A percentile compares a stretch with the other conserved stretches of the same genome.
Conservation (phyloP, 2,888 invertebrate genomes). For the Caenorhabditis angaria region DNA sequence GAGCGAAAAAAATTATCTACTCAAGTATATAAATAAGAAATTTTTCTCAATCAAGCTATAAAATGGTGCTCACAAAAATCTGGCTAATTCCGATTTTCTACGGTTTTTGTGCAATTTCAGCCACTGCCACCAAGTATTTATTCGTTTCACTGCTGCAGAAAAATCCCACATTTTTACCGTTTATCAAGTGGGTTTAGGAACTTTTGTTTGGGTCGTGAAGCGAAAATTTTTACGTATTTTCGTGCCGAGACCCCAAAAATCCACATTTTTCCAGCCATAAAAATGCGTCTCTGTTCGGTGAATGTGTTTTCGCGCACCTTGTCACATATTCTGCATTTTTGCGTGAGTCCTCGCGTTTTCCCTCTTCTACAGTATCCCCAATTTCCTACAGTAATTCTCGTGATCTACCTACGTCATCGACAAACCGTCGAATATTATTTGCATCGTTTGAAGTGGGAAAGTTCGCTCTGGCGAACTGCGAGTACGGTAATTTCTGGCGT, state of each 20-base stretch:
- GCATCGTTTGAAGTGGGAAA: constrained; percentile 51
- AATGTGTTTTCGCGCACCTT: constrained; percentile 38
- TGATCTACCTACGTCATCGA: constrained; percentile 53
- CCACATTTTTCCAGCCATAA: too few species aligned
- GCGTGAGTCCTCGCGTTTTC: constrained; percentile 13
- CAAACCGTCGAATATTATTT: constrained; percentile 60
- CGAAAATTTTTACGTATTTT: neutral
- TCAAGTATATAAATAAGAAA: too few species aligned
- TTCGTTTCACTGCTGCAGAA: constrained; percentile 36
- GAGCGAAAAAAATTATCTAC: too few species aligned
- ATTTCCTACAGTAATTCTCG: constrained; percentile 40
- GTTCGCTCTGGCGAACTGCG: constrained; percentile 22
- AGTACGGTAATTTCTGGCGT: constrained; percentile 21
- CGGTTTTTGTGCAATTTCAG: constrained; percentile 29
- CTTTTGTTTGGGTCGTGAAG: constrained; percentile 15
- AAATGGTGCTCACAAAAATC: constrained; percentile 47
- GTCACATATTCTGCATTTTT: constrained; percentile 39
- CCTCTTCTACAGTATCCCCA: neutral
- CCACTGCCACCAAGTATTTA: constrained; percentile 40
- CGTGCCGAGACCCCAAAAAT: too few species aligned
- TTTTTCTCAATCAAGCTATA: neutral
- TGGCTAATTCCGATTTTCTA: constrained; percentile 44
- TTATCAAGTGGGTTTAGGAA: neutral
- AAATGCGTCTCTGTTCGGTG: constrained; percentile 34
- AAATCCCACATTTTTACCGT: constrained; percentile 16